Conservation (phyloP, 2,797 vertebrate species). For the Lemur catta region DNA sequence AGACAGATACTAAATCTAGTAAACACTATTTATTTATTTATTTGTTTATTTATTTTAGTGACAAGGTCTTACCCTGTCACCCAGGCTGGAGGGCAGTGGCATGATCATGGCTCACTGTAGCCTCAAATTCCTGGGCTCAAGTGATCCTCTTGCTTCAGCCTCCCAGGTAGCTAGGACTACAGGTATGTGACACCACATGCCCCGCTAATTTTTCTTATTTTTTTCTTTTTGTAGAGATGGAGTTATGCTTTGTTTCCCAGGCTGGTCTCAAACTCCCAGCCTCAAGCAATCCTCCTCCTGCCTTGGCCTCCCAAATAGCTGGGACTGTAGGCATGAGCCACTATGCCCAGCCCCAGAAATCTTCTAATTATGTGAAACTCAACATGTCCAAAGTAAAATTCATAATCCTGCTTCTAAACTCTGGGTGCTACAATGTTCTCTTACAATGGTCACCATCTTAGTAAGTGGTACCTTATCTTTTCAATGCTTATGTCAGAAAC, state of each 20-base stretch:
- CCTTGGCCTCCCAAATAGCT: not conserved
- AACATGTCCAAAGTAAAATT: not conserved
- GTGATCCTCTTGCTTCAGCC: not conserved
- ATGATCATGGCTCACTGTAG: not conserved
- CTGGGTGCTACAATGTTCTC: not conserved
- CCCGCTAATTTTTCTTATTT: no score
- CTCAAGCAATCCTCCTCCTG: not conserved
- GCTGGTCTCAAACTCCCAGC: not conserved
- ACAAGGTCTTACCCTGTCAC: no score
- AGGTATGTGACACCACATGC: not conserved
- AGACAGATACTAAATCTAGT: not conserved
- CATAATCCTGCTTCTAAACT: not conserved
- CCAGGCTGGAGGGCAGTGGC: not conserved
- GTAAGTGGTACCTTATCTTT: not conserved
- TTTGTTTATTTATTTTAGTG: not conserved
- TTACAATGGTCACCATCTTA: not conserved
- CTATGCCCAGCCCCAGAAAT: not conserved
- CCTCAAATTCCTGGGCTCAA: not conserved
- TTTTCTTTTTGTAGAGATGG: not conserved
- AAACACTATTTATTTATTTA: not conserved
- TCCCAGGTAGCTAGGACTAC: not conserved
- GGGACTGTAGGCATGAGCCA: not conserved
- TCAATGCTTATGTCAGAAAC: not conserved
- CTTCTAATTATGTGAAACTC: not conserved
- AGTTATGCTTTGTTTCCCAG: not conserved